These are phyloP conservation scores for Psilopsiagon aurifrons DNA, from an alignment of 2,113 vertebrate genomes.

Conservation along the genomic window DNA sequence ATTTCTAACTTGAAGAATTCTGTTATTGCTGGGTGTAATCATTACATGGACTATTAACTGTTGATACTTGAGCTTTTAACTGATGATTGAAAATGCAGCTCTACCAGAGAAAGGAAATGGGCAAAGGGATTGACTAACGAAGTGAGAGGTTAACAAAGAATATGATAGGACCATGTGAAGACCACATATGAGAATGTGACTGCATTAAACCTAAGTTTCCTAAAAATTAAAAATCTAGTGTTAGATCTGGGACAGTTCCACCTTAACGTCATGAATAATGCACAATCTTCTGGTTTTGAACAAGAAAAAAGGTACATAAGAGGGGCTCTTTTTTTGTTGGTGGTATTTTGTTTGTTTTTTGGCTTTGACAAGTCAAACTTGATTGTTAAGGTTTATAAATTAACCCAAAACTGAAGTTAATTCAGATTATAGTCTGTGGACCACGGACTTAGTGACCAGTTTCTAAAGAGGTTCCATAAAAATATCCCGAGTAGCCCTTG, in stretches of 20 bases:
- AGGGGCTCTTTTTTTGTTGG: neutral
- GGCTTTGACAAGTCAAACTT: neutral
- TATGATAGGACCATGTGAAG: neutral
- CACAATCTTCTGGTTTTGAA: neutral
- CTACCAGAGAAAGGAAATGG: neutral
- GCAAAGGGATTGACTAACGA: neutral
- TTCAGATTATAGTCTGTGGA: neutral
- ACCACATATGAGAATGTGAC: neutral
- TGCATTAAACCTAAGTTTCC: neutral
- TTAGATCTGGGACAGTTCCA: neutral
- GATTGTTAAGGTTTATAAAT: neutral
- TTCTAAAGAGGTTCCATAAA: neutral
- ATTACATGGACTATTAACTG: neutral
- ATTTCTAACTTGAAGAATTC: neutral
- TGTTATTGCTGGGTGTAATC: neutral
- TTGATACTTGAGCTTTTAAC: neutral
- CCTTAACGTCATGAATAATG: neutral
- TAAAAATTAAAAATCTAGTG: neutral
- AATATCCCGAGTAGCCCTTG: neutral
- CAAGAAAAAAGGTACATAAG: neutral
- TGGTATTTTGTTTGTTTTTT: too few relatives aligned
- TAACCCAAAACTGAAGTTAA: neutral
- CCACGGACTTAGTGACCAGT: neutral
- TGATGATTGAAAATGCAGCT: neutral
- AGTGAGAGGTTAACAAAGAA: neutral